A percentile compares a stretch with the other conserved stretches of the same genome.
phyloP scores from a whole-genome alignment of 1,140 invertebrate genomes.

The Lordiphosa stackelbergi region DNA sequence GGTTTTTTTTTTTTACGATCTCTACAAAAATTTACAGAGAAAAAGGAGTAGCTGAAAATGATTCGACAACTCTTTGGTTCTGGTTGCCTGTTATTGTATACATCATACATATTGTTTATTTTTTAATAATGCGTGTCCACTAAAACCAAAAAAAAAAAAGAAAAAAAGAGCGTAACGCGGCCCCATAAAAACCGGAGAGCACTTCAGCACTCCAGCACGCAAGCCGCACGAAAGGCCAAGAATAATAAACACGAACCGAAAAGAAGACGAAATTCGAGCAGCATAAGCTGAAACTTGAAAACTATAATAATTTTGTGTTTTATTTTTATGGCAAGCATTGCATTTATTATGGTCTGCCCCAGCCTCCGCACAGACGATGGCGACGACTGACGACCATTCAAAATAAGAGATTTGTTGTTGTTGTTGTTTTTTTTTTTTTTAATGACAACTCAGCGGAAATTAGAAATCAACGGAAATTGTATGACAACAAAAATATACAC shows the following conservation, averaged over 20 bases:
- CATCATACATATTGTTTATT: constrained; percentile 66
- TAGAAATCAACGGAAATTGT: constrained; percentile 72
- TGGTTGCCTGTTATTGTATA: constrained; percentile 36
- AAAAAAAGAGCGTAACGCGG: constrained; percentile 62
- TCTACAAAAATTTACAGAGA: constrained; percentile 54
- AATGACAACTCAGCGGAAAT: constrained; percentile 66
- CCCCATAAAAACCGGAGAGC: constrained; percentile 60
- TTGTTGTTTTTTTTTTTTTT: constrained; percentile 25
- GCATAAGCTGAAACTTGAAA: constrained; percentile 64
- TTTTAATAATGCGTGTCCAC: constrained; percentile 76
- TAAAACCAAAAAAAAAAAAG: constrained; percentile 45
- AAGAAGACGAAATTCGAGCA: constrained; percentile 51
- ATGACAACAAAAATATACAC: constrained; percentile 39
- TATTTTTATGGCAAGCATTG: constrained; percentile 69
- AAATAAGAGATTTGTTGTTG: constrained; percentile 52
- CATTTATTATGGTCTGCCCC: constrained; percentile 59
- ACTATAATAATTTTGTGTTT: constrained; percentile 65
- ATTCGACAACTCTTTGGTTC: constrained; percentile 21
- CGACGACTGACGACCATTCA: constrained; percentile 46
- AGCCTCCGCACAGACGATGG: constrained; percentile 16
- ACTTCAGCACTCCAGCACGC: constrained; percentile 47
- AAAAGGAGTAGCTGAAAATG: constrained; percentile 59
- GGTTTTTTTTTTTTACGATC: constrained; percentile 45
- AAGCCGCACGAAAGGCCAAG: constrained; percentile 41
- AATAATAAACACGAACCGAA: constrained; percentile 63